These are phyloP conservation scores for Dicyrtoma fusca DNA, from an alignment of 2,888 invertebrate genomes.

Conservation along the genomic window DNA sequence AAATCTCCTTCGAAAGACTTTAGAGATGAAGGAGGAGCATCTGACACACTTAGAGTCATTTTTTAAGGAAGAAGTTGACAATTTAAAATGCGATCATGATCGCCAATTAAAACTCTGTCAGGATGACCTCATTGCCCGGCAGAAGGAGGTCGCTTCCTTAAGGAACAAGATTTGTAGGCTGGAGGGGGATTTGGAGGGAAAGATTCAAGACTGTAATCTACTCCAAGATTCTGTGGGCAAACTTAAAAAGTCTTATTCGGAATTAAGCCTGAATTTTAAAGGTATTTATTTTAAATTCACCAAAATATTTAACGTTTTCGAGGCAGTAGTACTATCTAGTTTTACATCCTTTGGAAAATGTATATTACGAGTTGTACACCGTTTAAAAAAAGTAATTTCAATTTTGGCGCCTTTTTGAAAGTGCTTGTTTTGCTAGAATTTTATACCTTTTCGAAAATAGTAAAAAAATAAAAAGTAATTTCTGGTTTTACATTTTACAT, in stretches of 20 bases:
- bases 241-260: slow-evolving; percentile 26
- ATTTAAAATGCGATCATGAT: slow-evolving; percentile 8
- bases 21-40: slow-evolving; percentile 43
- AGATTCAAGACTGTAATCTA: slow-evolving; percentile 14
- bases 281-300: slow-evolving; percentile 19
- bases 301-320: neutral
- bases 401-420: no score
- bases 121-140: slow-evolving; percentile 9
- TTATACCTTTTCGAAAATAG: no score
- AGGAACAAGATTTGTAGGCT: slow-evolving; percentile 17
- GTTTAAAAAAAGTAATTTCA: no score
- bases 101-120: slow-evolving; percentile 21
- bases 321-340: neutral
- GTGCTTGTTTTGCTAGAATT: no score
- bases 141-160: neutral
- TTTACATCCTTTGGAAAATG: no score
- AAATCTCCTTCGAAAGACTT: slow-evolving; percentile 36
- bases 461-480: no score
- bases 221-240: slow-evolving; percentile 27
- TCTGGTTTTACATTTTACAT: no score
- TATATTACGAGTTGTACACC: no score
- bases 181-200: slow-evolving; percentile 31
- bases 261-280: slow-evolving; percentile 30
- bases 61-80: slow-evolving; percentile 31
- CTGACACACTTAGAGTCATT: slow-evolving; percentile 33